Conservation (phyloP, 2,888 invertebrate species). For the Artemia sp. region DNA sequence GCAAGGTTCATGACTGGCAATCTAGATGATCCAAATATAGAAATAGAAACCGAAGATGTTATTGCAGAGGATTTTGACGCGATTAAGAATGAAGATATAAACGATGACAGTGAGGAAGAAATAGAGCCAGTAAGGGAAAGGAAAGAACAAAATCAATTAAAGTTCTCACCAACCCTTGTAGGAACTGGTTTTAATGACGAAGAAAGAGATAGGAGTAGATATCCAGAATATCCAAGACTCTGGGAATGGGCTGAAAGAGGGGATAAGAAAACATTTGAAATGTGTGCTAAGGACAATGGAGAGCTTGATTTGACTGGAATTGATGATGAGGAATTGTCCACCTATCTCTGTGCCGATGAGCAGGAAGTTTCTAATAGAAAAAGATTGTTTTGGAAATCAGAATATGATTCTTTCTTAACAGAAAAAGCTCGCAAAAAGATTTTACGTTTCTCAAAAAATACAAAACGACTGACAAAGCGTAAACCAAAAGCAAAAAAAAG, state of each 20-base stretch:
- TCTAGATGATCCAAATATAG: neutral
- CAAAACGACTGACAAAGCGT: too few species aligned
- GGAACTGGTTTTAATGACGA: too few species aligned
- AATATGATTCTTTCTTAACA: neutral
- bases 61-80: too few species aligned
- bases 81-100: too few species aligned
- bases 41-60: too few species aligned
- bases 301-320: neutral
- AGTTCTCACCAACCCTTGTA: too few species aligned
- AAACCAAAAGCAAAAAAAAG: too few species aligned
- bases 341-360: neutral
- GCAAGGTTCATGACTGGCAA: neutral
- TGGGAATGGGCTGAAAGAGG: neutral
- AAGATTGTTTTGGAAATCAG: neutral
- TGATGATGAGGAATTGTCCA: neutral
- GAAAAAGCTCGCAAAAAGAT: neutral
- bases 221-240: neutral
- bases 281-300: conserved; percentile 7
- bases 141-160: too few species aligned
- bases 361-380: conserved; percentile 3
- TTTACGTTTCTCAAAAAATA: too few species aligned
- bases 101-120: too few species aligned
- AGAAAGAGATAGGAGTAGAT: too few species aligned
- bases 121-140: too few species aligned
- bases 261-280: neutral